phyloP scores from a whole-genome alignment of 2,888 invertebrate genomes.

The Lobophora halterata region DNA sequence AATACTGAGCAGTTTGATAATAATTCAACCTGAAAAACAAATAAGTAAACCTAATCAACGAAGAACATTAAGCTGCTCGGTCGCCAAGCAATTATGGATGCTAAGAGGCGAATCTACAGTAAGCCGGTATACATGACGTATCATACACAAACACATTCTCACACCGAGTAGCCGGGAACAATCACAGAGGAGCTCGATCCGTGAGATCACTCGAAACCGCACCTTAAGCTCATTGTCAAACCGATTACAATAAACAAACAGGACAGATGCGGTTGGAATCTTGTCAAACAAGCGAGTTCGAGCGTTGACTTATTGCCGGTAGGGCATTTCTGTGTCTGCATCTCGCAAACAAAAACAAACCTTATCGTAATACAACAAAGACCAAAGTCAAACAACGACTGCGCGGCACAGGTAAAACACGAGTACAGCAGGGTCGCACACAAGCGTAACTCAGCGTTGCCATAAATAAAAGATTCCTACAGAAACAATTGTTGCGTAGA shows the following conservation, averaged over 20 bases:
- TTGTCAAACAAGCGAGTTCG: conserved; percentile 81
- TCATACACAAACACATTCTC: conserved; percentile 73
- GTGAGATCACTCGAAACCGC: conserved; percentile 79
- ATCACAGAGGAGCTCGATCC: conserved; percentile 64
- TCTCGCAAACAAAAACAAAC: conserved; percentile 37
- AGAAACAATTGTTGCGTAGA: conserved; percentile 81
- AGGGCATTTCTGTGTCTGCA: conserved; percentile 69
- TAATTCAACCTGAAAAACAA: conserved; percentile 33
- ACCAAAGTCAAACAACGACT: conserved; percentile 32
- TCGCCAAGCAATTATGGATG: conserved; percentile 76
- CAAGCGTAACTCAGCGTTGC: conserved; percentile 60
- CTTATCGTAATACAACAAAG: conserved; percentile 36
- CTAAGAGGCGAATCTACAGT: conserved; percentile 78
- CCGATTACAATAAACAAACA: conserved; percentile 82
- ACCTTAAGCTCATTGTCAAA: conserved; percentile 81
- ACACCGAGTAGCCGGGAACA: conserved; percentile 69
- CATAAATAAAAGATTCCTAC: conserved; percentile 81
- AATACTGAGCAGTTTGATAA: conserved; percentile 8
- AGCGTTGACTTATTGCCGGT: conserved; percentile 81
- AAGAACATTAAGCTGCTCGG: conserved; percentile 66
- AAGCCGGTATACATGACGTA: conserved; percentile 77
- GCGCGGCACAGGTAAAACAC: conserved; percentile 73
- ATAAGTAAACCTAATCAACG: conserved; percentile 60
- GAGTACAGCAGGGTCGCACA: conserved; percentile 67
- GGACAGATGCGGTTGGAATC: conserved; percentile 81